Conservation (phyloP, 1,140 invertebrate genomes). For the Hirudo medicinalis region DNA sequence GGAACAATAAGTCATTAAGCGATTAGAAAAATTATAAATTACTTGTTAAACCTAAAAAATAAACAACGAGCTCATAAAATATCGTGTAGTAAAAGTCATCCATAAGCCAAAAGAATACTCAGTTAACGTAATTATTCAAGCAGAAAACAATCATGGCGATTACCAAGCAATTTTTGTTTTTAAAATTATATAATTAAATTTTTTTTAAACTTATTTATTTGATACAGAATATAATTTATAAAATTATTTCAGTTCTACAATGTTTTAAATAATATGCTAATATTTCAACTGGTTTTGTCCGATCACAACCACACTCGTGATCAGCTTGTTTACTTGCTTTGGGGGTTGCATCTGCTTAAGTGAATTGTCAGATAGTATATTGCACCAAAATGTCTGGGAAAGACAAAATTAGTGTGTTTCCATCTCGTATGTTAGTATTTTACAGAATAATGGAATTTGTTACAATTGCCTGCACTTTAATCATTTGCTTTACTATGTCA, state of each 20-base stretch:
- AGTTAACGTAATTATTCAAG: too few species aligned
- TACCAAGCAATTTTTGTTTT: too few species aligned
- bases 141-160: too few species aligned
- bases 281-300: neutral
- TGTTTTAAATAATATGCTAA: constrained; percentile 5
- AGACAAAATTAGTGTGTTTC: constrained; percentile 89
- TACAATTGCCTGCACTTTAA: neutral
- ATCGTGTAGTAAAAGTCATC: too few species aligned
- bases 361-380: too few species aligned
- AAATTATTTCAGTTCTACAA: neutral
- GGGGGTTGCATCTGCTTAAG: neutral
- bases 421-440: constrained; percentile 80
- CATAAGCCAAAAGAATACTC: too few species aligned
- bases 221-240: neutral
- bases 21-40: too few species aligned
- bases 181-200: neutral
- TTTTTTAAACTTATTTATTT: neutral
- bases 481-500: constrained; percentile 6
- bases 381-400: constrained; percentile 69
- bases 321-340: neutral
- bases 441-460: neutral
- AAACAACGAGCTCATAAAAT: too few species aligned
- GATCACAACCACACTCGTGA: constrained; percentile 1
- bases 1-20: too few species aligned
- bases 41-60: too few species aligned